A percentile compares a stretch with the other conserved stretches of the same genome.
phyloP scores from a whole-genome alignment of 2,888 invertebrate species.

The Chirona hameri region DNA sequence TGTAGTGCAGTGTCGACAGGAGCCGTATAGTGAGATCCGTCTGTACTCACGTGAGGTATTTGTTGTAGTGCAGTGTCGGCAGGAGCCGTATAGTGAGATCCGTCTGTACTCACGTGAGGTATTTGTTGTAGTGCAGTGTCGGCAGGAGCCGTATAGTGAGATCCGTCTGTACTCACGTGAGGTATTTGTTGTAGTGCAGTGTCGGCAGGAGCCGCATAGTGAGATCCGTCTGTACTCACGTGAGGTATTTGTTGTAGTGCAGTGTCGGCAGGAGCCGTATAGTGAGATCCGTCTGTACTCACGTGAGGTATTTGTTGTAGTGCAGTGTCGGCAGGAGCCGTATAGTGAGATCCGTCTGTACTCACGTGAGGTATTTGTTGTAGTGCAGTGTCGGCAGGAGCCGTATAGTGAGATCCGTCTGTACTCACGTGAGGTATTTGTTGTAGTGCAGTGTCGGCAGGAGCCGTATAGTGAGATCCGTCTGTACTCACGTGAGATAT shows the following conservation, averaged over 20 bases:
- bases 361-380: slow-evolving; percentile 45
- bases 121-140: slow-evolving; percentile 44
- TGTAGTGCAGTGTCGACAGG: slow-evolving; percentile 45
- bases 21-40: too few species aligned
- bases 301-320: slow-evolving; percentile 45
- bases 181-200: slow-evolving; percentile 44
- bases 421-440: slow-evolving; percentile 44
- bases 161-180: slow-evolving; percentile 43
- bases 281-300: slow-evolving; percentile 35
- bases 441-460: slow-evolving; percentile 45
- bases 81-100: too few species aligned
- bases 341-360: too few species aligned
- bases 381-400: slow-evolving; percentile 45
- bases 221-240: slow-evolving; percentile 42
- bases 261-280: slow-evolving; percentile 46
- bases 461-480: too few species aligned
- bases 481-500: slow-evolving; percentile 43
- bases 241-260: slow-evolving; percentile 44
- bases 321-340: slow-evolving; percentile 45
- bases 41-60: slow-evolving; percentile 44
- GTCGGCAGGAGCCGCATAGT: too few species aligned
- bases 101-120: slow-evolving; percentile 43
- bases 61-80: slow-evolving; percentile 44
- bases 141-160: too few species aligned
- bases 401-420: too few species aligned